phyloP scores from a whole-genome alignment of 2,113 vertebrate genomes.

The Hemichromis elongatus region DNA sequence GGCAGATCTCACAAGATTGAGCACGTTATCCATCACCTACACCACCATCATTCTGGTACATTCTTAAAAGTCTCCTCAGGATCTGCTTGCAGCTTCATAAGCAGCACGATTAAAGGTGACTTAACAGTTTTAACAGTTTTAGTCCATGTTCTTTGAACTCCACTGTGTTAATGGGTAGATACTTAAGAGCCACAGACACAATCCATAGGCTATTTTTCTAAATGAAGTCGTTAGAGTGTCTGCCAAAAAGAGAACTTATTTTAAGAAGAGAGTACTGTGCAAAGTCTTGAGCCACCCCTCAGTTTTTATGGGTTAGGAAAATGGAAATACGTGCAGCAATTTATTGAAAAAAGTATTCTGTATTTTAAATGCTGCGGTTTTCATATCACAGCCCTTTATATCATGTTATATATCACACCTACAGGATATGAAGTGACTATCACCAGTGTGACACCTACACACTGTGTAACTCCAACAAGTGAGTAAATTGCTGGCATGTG shows the following conservation, averaged over 20 bases:
- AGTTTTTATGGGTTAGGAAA: no score
- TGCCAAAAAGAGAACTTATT: neutral
- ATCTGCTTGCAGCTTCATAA: neutral
- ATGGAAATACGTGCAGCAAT: no score
- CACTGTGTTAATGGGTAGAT: neutral
- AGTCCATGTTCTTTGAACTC: neutral
- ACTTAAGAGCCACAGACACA: neutral
- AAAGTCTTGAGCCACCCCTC: no score
- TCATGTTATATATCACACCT: neutral
- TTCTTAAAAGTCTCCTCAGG: neutral
- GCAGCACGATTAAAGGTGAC: neutral
- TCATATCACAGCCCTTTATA: neutral
- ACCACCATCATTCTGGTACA: neutral
- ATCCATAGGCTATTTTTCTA: neutral
- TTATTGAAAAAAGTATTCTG: neutral
- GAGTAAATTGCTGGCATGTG: neutral
- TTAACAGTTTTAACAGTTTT: neutral
- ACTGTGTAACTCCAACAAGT: neutral
- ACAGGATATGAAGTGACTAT: neutral
- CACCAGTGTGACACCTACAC: no score
- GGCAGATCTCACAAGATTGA: neutral
- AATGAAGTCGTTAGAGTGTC: neutral
- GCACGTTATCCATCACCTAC: neutral
- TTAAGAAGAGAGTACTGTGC: neutral
- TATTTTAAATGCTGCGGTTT: neutral